Base-by-base conservation (phyloP, 2,113 vertebrate species). In the Chaetorhynchus papuensis region DNA sequence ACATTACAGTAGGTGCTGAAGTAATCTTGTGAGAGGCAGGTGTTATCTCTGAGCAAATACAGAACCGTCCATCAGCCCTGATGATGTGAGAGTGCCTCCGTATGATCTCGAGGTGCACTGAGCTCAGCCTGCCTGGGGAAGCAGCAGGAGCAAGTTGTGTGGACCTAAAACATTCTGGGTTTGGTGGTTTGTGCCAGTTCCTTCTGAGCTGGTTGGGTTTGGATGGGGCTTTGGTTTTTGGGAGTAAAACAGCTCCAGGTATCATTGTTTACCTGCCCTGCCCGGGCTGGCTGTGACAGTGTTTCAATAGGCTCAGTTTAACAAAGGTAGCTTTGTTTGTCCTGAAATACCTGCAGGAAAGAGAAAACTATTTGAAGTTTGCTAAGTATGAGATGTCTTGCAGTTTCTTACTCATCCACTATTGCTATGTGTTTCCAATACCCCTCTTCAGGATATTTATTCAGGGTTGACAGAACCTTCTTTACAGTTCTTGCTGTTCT, bases 251-350 rank as follows among this genome's bases (percentile, higher is more conserved):
- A 57, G 35, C 70, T 61, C 8, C 15, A 33, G 69, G 18, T 71
- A 0, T 28, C 1, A 0, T 1, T 27, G 26, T 23, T 12, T 35
- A 45, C 12, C 1, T 27, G 57, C 39, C 20, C 66, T 60, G 68
- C 49, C 37, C 2, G 0, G 7, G 53, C 57, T 15, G 63, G 13
- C 53, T 26, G 35, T 5, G 37, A 1, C 75, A 64, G 28, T 1
- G 2, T 2, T 35, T 65, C 44, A 27, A 0, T 0, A 3, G 31
- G 37, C n/a, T 74, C 45, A 1, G n/a, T 77, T 61, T 23, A 50
- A 42, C 70, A 90, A 37, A 41, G 75, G 17, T 8, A 20, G 30
- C 37, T 54, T 87, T 63, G 50, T 63, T 78, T 83, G 45, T 33
- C 17, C 52, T 70, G 47, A 47, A 45, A 13, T 13, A 21, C 5